Conservation (phyloP, 2,888 invertebrate species). For the Orgyia antiqua region DNA sequence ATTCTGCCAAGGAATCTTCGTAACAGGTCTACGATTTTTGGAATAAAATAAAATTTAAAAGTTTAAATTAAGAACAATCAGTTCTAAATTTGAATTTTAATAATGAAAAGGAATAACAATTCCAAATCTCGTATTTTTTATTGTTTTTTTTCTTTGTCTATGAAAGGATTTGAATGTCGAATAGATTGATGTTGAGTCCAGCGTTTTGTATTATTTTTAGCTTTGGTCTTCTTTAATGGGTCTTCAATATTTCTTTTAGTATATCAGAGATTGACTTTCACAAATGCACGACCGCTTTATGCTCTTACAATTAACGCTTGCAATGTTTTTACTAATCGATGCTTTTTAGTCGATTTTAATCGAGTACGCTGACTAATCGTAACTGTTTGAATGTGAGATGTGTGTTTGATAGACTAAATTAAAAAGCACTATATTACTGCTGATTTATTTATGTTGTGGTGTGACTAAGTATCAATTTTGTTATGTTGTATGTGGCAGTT, state of each 20-base stretch:
- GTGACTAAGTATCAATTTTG: slow-evolving; percentile 11
- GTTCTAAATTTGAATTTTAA: no score
- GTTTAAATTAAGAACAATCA: neutral
- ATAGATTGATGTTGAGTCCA: slow-evolving; percentile 48
- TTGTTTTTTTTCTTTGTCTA: neutral
- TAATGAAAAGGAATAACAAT: no score
- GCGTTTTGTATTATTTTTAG: slow-evolving; percentile 44
- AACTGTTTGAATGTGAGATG: slow-evolving; percentile 56
- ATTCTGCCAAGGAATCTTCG: slow-evolving; percentile 1
- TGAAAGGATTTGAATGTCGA: slow-evolving; percentile 47
- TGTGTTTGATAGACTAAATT: slow-evolving; percentile 43
- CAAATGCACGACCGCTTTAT: slow-evolving; percentile 25
- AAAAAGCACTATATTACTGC: slow-evolving; percentile 26
- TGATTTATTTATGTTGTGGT: slow-evolving; percentile 6
- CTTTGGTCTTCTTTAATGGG: slow-evolving; percentile 41
- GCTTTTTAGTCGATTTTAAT: slow-evolving; percentile 20
- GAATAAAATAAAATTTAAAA: neutral
- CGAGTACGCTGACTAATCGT: slow-evolving; percentile 29
- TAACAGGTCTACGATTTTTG: neutral
- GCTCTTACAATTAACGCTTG: slow-evolving; percentile 28
- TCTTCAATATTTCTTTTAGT: slow-evolving; percentile 41
- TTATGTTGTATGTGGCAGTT: no score
- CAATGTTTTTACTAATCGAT: slow-evolving; percentile 25
- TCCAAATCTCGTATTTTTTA: neutral
- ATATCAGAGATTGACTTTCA: slow-evolving; percentile 35